A percentile compares a stretch with the other conserved stretches of the same genome.
Evolutionary conservation across 2,797 vertebrate species (phyloP).

Genomic region (Setipinna tenuifilis): DNA sequence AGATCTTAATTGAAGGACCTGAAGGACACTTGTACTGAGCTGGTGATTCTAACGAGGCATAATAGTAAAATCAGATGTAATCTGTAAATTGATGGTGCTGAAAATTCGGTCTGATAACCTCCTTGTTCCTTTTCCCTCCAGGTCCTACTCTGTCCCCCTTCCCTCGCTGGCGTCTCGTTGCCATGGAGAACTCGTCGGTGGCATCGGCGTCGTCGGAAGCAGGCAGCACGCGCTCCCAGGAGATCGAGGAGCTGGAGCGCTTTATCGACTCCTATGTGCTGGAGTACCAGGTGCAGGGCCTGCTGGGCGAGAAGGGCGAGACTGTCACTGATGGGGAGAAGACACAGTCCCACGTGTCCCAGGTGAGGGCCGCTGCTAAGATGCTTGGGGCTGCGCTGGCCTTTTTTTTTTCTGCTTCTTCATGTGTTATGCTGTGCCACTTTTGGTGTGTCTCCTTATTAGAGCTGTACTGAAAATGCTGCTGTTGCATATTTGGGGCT

Average conservation of each 20-base stretch:
- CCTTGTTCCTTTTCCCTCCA: constrained; percentile 41
- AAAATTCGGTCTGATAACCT: neutral
- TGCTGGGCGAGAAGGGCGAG: constrained; percentile 89
- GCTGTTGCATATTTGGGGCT: neutral
- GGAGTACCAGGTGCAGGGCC: constrained; percentile 97
- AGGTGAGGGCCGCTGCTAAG: constrained; percentile 73
- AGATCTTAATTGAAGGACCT: neutral
- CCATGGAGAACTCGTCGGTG: constrained; percentile 96
- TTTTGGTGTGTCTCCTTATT: neutral
- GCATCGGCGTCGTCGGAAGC: constrained; percentile 95
- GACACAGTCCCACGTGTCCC: constrained; percentile 75
- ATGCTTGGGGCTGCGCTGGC: neutral
- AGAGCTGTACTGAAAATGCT: neutral
- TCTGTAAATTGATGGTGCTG: neutral
- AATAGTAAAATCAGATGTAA: neutral
- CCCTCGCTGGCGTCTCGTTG: constrained; percentile 56
- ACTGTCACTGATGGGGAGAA: constrained; percentile 84
- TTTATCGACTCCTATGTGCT: constrained; percentile 98
- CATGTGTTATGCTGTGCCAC: neutral
- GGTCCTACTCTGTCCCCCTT: constrained; percentile 53
- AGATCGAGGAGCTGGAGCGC: constrained; percentile 96
- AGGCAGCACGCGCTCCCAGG: constrained; percentile 95
- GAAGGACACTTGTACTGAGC: neutral
- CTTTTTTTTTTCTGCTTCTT: neutral
- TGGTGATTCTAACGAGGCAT: neutral